phyloP scores from a whole-genome alignment of 2,888 invertebrate genomes.

The Linhomoeus sp. region DNA sequence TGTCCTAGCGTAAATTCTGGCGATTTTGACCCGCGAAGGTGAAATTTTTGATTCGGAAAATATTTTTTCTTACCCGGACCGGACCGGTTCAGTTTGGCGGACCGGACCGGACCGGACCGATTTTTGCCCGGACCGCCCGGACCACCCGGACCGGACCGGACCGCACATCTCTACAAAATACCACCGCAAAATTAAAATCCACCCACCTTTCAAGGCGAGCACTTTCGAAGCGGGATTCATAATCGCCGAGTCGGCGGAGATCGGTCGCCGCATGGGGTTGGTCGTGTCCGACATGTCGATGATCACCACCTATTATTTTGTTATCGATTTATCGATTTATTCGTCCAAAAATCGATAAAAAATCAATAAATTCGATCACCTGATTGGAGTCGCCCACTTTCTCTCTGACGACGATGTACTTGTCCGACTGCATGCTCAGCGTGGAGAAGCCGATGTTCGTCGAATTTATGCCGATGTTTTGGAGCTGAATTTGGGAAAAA shows the following conservation, averaged over 20 bases:
- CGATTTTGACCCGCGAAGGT: no score
- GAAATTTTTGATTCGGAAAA: no score
- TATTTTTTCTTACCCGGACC: no score
- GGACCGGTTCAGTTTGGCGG: no score
- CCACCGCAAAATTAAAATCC: no score
- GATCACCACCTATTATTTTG: constrained; percentile 67
- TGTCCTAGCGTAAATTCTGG: no score
- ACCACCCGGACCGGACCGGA: no score
- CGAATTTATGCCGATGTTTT: constrained; percentile 88
- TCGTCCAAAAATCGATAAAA: no score
- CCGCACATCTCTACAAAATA: no score
- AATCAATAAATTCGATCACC: neutral
- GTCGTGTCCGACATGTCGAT: constrained; percentile 88
- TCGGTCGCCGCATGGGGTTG: constrained; percentile 82
- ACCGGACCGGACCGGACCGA: no score
- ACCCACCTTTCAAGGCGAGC: constrained; percentile 77
- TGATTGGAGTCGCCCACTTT: constrained; percentile 48
- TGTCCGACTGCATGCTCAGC: constrained; percentile 98
- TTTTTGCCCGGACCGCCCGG: no score
- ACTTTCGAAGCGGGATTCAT: constrained; percentile 99
- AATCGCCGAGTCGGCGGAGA: constrained; percentile 94
- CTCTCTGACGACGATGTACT: constrained; percentile 94
- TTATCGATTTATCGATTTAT: no score
- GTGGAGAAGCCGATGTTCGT: constrained; percentile 92
- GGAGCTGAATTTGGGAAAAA: constrained; percentile 63